A percentile compares a stretch with the other conserved stretches of the same genome.
Evolutionary conservation across 2,113 vertebrate species (phyloP).

Genomic region (Chroicocephalus ridibundus): DNA sequence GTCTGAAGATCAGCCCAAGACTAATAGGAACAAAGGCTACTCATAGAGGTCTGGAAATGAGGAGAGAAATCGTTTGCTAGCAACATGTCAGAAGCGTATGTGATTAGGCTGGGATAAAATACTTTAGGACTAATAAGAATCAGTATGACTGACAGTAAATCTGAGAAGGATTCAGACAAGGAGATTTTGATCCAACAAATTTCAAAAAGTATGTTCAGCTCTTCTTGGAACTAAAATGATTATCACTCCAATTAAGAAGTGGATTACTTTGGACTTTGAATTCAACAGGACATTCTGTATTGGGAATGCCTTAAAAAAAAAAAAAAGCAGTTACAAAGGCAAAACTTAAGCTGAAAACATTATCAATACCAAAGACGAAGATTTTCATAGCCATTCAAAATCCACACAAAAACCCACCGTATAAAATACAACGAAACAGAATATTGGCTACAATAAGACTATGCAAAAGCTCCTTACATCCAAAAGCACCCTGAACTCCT

Average conservation of each 20-base stretch:
- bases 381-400: not conserved
- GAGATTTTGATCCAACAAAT: not conserved
- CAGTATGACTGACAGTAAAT: not conserved
- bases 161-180: not conserved
- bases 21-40: not conserved
- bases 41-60: not conserved
- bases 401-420: not conserved
- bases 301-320: not conserved
- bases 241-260: not conserved
- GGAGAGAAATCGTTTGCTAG: not conserved
- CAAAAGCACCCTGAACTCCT: not conserved
- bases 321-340: not conserved
- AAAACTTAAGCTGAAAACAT: not conserved
- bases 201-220: not conserved
- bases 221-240: not conserved
- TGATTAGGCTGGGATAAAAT: not conserved
- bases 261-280: not conserved
- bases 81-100: not conserved
- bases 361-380: not conserved
- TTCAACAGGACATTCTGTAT: not conserved
- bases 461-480: not conserved
- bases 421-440: not conserved
- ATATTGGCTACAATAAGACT: not conserved
- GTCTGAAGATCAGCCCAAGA: not conserved
- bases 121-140: not conserved